Evolutionary conservation across 1,140 invertebrate genomes (phyloP), one percentile per base, ranked within the genome.

Genomic region (Drosophila virilis): DNA sequence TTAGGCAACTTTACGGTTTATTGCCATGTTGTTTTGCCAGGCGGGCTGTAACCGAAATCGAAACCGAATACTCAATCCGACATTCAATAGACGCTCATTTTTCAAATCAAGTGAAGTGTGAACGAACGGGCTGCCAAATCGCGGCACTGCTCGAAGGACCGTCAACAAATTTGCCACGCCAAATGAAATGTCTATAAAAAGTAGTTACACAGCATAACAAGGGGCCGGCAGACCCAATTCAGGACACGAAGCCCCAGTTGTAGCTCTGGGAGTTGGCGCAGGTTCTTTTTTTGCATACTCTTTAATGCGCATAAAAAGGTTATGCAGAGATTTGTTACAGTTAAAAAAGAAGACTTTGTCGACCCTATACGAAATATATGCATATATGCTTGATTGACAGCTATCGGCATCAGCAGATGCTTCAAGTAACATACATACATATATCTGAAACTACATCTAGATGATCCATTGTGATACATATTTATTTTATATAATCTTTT

Each of bases 91-190:
- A 67, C 58, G 79, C 79, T 88, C 83, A 86, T 86, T 89, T 89
- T 89, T 89, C 84, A 89, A 89, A 89, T 84, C 85, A 89, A 89
- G 80, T 89, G 77, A 89, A 89, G 84, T 89, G 84, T 89, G 84
- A 89, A 88, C 79, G 83, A 79, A 74, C 62, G 60, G 76, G 71
- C 54, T 50, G 69, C 55, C 38, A 38, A 45, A 40, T 65, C 32
- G 12, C n/a, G 22, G 40, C 40, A 13, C 57, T 17, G 45, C 79
- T 66, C 58, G 32, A 72, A 74, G 77, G 69, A 73, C 73, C 79
- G 60, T 71, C 68, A 89, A 89, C 80, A 78, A 89, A 89, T 85
- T 84, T 80, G 80, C 68, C 68, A 69, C 51, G 77, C 80, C 80
- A 79, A 84, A 83, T 83, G 77, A 84, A 84, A 83, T 64, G 80